phyloP scores from a whole-genome alignment of 2,797 vertebrate species.

The Galago senegalensis region DNA sequence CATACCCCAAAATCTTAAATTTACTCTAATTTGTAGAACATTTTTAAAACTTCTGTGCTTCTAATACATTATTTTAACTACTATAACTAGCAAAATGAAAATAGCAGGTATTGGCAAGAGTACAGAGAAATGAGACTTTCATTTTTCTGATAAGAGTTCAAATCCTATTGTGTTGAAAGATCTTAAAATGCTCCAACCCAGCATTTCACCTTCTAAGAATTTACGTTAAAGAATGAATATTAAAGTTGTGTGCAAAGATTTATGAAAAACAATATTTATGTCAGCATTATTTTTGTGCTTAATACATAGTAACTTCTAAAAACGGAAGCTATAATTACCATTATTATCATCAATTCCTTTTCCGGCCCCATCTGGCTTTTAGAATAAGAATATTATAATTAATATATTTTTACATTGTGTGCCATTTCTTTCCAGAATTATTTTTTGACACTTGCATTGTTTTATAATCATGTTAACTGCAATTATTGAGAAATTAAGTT shows the following conservation, averaged over 20 bases:
- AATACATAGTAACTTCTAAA: slow-evolving; percentile 81
- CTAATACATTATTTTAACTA: not conserved
- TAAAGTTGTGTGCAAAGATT: slow-evolving; percentile 60
- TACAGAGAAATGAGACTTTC: not conserved
- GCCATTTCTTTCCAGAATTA: slow-evolving; percentile 77
- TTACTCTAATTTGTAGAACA: slow-evolving; percentile 40
- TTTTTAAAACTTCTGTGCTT: not conserved
- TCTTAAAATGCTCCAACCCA: not conserved
- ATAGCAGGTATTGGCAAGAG: not conserved
- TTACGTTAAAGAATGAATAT: slow-evolving; percentile 69
- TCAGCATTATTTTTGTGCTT: slow-evolving; percentile 77
- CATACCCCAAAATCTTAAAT: slow-evolving; percentile 22
- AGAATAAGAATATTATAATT: slow-evolving; percentile 83
- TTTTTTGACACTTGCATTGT: slow-evolving; percentile 81
- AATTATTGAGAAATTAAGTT: slow-evolving; percentile 72
- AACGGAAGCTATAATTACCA: slow-evolving; percentile 82
- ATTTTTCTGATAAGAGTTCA: not conserved
- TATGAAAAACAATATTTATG: slow-evolving; percentile 83
- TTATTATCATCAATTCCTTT: slow-evolving; percentile 72
- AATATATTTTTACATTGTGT: slow-evolving; percentile 81
- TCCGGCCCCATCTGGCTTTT: slow-evolving; percentile 80
- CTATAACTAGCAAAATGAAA: not conserved
- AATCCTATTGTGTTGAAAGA: not conserved
- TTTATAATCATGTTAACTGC: slow-evolving; percentile 78
- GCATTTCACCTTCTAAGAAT: slow-evolving; percentile 67